phyloP scores from a whole-genome alignment of 2,113 vertebrate species.

The Leucoraja erinaceus region DNA sequence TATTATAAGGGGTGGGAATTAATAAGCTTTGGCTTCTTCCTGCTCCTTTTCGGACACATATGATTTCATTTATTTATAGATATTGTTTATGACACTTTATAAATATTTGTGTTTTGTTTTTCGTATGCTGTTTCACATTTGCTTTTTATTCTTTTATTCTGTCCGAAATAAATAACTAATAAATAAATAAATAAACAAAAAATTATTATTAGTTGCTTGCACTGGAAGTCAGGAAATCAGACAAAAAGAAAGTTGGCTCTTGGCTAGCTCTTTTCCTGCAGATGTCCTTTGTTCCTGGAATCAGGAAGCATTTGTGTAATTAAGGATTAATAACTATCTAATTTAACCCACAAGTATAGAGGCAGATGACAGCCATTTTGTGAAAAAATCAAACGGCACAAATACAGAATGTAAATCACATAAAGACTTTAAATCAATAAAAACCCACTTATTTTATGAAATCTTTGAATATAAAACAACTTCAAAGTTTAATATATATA shows the following conservation, averaged over 20 bases:
- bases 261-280: not conserved
- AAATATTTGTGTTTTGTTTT: too few species aligned
- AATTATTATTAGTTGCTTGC: not conserved
- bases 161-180: too few species aligned
- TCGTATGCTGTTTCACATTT: too few species aligned
- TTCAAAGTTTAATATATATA: conserved; percentile 38
- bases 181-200: too few species aligned
- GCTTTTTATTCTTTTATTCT: too few species aligned
- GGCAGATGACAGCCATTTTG: not conserved
- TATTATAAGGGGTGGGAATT: too few species aligned
- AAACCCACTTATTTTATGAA: not conserved
- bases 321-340: not conserved
- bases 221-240: not conserved
- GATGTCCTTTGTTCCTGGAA: not conserved
- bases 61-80: too few species aligned
- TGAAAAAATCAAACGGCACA: not conserved
- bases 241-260: not conserved
- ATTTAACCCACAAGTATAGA: not conserved
- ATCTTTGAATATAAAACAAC: conserved; percentile 30
- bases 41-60: too few species aligned
- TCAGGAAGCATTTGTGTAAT: not conserved
- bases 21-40: too few species aligned
- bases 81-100: too few species aligned
- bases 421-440: not conserved
- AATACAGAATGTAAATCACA: not conserved